phyloP scores from a whole-genome alignment of 2,113 vertebrate species.

The Elaphurus davidianus region DNA sequence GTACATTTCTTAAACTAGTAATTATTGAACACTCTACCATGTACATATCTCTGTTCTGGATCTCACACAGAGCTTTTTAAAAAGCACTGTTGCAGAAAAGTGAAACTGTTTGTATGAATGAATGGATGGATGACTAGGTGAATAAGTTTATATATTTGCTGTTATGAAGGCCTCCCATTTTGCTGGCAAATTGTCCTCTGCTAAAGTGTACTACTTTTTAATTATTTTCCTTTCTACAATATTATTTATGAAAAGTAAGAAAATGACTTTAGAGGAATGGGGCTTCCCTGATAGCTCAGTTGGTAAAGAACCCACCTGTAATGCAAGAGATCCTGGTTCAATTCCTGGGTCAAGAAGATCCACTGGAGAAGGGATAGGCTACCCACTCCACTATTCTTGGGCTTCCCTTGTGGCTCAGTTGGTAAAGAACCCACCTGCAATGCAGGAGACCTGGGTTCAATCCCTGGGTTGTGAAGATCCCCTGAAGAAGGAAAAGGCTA shows the following conservation, averaged over 20 bases:
- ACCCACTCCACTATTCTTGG: background rate
- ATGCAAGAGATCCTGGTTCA: background rate
- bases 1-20: background rate
- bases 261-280: background rate
- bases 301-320: background rate
- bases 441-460: background rate
- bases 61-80: background rate
- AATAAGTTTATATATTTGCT: background rate
- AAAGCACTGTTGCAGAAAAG: background rate
- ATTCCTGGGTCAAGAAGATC: background rate
- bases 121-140: background rate
- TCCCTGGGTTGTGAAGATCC: background rate
- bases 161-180: background rate
- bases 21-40: background rate
- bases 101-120: background rate
- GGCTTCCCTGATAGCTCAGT: background rate
- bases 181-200: background rate
- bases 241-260: background rate
- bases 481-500: background rate
- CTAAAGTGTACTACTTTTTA: background rate
- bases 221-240: background rate
- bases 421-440: background rate
- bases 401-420: background rate
- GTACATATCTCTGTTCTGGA: background rate
- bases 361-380: background rate